Base-by-base conservation (phyloP, 1,140 invertebrate species). In the Triops cancriformis region DNA sequence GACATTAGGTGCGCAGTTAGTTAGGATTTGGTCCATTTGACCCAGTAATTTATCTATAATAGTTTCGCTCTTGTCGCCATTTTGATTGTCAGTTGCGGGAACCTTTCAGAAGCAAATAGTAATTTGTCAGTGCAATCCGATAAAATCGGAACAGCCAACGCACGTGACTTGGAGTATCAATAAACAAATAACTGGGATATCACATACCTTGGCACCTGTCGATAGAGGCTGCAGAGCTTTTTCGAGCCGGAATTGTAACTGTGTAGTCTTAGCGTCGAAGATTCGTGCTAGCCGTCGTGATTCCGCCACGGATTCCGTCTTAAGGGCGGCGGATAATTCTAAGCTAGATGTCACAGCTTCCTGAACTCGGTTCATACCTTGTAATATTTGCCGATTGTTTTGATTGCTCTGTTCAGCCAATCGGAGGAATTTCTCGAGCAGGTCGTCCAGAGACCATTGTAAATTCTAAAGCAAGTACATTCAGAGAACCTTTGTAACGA, bases 211-310 rank as follows among this genome's bases (percentile, higher is more conserved):
- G 6, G 1, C 23, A 64, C 14, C 23, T 64, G 10, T 27, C 26
- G 11, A 12, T 74, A 31, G n/a, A 78, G 45, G n/a, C 3, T 23
- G 51, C 14, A 64, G 51, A 5, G 51, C 51, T 18, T 64, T 64
- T 77, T 31, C 37, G 42, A 77, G 31, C 11, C 23, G 72, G 26
- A 37, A 76, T 77, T 77, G 76, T n/a, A 77, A 12, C 12, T 77
- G 31, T 23, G 31, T n/a, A 7, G 76, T 42, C 11, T 45, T 41
- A 45, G 26, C 45, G 27, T 76, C 74, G 27, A 76, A 11, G 4
- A 76, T 9, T 31, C 74, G 74, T 9, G 74, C 37, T 27, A 45
- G 12, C 10, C 37, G 37, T n/a, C 74, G 26, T 14, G 74, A 43
- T 45, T 76, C 74, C 26, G 74, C 45, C 9, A 45, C 45, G 74